Conservation (phyloP, 2,113 vertebrate genomes). For the Misgurnus mizolepis region DNA sequence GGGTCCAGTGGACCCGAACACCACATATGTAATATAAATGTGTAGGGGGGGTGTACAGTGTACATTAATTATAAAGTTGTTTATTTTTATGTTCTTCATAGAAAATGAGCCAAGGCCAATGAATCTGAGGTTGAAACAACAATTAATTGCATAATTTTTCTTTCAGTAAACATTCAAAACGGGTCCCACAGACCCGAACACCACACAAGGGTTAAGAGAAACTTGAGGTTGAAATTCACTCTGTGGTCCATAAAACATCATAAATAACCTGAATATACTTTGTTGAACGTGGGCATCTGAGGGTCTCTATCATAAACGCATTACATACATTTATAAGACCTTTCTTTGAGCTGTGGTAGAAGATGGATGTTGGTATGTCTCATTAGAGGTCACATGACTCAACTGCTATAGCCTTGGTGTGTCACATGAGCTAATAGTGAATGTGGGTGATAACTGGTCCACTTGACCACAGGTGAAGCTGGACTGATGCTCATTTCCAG, state of each 20-base stretch:
- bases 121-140: too few relatives aligned
- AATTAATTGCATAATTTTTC: too few relatives aligned
- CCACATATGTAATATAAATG: too few relatives aligned
- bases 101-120: too few relatives aligned
- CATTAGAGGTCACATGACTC: slow-evolving; percentile 7
- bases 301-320: neutral
- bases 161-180: too few relatives aligned
- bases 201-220: too few relatives aligned
- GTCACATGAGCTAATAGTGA: slow-evolving; percentile 1
- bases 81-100: too few relatives aligned
- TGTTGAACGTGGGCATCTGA: neutral
- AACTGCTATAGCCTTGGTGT: neutral
- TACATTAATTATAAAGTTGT: too few relatives aligned
- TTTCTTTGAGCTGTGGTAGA: neutral
- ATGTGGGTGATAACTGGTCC: slow-evolving; percentile 40
- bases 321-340: neutral
- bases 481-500: slow-evolving; percentile 40
- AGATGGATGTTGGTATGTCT: neutral
- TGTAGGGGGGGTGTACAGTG: too few relatives aligned
- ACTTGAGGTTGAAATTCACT: neutral
- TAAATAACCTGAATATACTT: neutral
- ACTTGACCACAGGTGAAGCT: slow-evolving; percentile 49
- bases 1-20: too few relatives aligned
- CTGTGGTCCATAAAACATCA: neutral
- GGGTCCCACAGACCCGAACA: too few relatives aligned